Evolutionary conservation across 2,113 vertebrate genomes (phyloP).

Genomic region (Alligator sinensis): DNA sequence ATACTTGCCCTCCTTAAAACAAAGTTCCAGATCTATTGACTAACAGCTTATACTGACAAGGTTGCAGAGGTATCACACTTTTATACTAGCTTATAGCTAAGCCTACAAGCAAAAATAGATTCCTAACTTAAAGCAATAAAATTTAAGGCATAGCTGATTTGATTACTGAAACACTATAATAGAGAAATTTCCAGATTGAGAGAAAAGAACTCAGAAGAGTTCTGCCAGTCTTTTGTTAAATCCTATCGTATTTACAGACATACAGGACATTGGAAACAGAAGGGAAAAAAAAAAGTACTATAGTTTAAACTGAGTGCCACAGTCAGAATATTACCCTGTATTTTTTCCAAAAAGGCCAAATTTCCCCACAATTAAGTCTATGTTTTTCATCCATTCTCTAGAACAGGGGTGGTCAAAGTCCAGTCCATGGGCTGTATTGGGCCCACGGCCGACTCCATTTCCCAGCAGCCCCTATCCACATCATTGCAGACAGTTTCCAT

Average conservation of each 20-base stretch:
- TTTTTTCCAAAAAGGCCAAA: background rate
- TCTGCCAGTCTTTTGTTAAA: background rate
- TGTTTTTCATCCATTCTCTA: background rate
- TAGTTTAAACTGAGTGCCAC: conserved; percentile 20
- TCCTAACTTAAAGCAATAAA: background rate
- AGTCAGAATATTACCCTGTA: background rate
- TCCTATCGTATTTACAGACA: background rate
- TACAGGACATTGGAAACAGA: conserved; percentile 48
- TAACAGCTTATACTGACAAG: background rate
- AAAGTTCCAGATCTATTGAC: background rate
- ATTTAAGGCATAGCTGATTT: background rate
- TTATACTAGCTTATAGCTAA: background rate
- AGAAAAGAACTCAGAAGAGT: background rate
- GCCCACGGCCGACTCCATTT: no score
- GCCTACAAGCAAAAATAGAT: background rate
- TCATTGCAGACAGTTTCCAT: no score
- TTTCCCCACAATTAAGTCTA: conserved; percentile 51
- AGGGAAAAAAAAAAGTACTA: background rate
- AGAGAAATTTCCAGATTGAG: background rate
- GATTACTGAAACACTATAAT: background rate
- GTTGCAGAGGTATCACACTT: background rate
- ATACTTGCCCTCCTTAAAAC: background rate
- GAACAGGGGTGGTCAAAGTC: no score
- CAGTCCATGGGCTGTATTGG: no score
- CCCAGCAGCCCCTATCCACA: no score